These are phyloP conservation scores for Andinoacara biseriatus DNA, from an alignment of 2,113 vertebrate species.

Conservation along the genomic window DNA sequence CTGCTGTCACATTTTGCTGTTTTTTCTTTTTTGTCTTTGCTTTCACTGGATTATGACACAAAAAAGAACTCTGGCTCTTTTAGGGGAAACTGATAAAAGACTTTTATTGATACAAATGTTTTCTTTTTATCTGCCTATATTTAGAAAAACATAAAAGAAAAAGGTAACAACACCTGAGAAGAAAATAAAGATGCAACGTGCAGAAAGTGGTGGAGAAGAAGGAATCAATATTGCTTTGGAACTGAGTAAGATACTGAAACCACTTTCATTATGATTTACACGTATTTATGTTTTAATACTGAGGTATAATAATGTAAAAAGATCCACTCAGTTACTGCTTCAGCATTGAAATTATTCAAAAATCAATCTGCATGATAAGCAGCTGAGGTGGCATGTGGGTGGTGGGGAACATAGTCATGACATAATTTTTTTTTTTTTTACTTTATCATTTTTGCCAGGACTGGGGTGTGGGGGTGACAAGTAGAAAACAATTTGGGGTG, in stretches of 20 bases:
- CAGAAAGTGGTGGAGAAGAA: neutral
- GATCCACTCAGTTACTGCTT: neutral
- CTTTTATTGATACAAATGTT: neutral
- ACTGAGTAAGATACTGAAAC: neutral
- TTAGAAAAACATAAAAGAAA: neutral
- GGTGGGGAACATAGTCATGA: no score
- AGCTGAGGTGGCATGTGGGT: neutral
- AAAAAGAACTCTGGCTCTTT: neutral
- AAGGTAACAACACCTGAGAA: neutral
- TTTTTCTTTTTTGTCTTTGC: neutral
- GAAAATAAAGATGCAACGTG: neutral
- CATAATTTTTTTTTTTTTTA: neutral
- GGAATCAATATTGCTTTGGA: neutral
- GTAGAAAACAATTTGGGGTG: no score
- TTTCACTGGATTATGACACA: neutral
- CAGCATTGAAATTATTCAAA: neutral
- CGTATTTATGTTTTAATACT: neutral
- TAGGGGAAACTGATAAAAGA: neutral
- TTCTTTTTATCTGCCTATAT: neutral
- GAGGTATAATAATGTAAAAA: neutral
- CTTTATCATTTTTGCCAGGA: no score
- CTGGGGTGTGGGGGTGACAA: no score
- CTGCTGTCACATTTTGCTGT: neutral
- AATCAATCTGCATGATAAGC: neutral
- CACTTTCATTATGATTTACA: neutral